Percentiles rank a stretch among this genome's conserved stretches.
Conservation (phyloP, 2,888 invertebrate species). For the Bembecia ichneumoniformis region DNA sequence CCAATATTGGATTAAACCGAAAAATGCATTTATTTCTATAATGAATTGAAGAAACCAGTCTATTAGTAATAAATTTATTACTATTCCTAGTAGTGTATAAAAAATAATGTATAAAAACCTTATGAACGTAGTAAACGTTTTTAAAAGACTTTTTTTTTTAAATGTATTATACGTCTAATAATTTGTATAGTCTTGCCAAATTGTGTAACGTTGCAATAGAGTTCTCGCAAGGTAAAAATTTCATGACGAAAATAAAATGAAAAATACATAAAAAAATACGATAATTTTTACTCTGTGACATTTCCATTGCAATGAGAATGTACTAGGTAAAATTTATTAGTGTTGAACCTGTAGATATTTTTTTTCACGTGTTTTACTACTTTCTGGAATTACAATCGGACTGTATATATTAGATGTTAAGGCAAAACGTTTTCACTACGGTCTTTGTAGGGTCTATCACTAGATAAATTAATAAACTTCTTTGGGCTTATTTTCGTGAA, state of each 20-base stretch:
- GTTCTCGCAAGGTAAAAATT: not conserved
- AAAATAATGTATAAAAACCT: not conserved
- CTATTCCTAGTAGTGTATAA: not conserved
- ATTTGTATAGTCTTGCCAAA: constrained; percentile 42
- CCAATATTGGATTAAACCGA: too few species aligned
- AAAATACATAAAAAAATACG: constrained; percentile 13
- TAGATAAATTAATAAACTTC: not conserved
- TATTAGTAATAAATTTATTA: not conserved
- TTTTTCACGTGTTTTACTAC: too few species aligned
- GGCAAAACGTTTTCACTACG: too few species aligned
- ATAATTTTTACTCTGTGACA: constrained; percentile 12
- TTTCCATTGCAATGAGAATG: not conserved
- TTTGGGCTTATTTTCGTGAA: constrained; percentile 6
- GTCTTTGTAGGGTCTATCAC: too few species aligned
- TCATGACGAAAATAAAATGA: constrained; percentile 9
- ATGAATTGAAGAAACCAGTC: not conserved
- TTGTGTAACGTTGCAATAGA: constrained; percentile 19
- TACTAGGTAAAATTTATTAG: constrained; percentile 14
- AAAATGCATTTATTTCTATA: not conserved
- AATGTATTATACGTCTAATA: not conserved
- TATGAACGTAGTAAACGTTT: not conserved
- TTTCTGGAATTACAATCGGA: too few species aligned
- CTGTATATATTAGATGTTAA: too few species aligned
- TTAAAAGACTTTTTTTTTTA: not conserved
- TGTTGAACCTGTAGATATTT: constrained; percentile 5